Evolutionary conservation across 2,888 invertebrate species (phyloP), one percentile per base, ranked within the genome.

Genomic region (Lochmaea capreae): DNA sequence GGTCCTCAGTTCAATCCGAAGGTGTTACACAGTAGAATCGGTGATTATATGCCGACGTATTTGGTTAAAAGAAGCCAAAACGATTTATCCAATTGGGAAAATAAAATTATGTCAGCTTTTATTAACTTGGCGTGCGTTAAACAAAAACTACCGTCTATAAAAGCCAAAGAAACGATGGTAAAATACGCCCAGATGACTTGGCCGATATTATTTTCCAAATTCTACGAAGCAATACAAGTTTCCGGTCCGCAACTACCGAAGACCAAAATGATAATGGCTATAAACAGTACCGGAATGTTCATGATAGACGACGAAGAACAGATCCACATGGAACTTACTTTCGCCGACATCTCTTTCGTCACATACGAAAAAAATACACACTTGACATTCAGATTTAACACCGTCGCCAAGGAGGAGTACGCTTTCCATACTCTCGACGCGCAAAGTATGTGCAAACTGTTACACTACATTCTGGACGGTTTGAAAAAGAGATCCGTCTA

Each of bases 261-360:
- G 79, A 91, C 92, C 80, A 93, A 96, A 80, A 91, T 97, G 22
- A 95, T 98, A 69, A 93, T 98, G 77, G 98, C 97, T 3, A 92
- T 98, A 4, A 98, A 98, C 87, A 97, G 97, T 92, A 95, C 95
- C 0, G 98, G 98, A 2, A 92, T 98, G 68, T 97, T 95, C 83
- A 93, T 98, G 71, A 94, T 97, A 0, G 97, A 97, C 87, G 95
- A 97, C 86, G 92, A 94, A 81, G 97, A 98, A 86, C 94, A 95
- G 85, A 95, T 98, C 78, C 89, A 98, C 61, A 88, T 97, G 54
- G 97, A 98, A 89, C 88, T 94, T 80, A 92, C 94, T 9, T 98
- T 94, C 87, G 92, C 95, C 6, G 97, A 98, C 89, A 92, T 98
- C 22, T 92, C 93, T 0, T 92, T 93, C 69, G 93, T 97, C 66